Evolutionary conservation across 2,113 vertebrate genomes (phyloP).

Genomic region (Tragelaphus imberbis): DNA sequence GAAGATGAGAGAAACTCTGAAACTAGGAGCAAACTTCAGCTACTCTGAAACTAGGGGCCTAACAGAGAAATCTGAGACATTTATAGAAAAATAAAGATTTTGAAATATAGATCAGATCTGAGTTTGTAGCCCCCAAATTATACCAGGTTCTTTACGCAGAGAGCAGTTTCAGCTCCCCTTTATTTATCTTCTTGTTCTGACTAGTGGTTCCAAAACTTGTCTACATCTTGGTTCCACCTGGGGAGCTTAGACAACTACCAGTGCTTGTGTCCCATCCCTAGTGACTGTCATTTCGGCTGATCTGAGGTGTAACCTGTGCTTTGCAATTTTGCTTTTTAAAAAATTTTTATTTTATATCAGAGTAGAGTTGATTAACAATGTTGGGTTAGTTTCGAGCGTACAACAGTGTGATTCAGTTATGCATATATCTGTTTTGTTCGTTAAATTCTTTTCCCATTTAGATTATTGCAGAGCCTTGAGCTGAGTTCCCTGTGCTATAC

Average conservation of each 20-base stretch:
- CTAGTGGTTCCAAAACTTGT: not conserved
- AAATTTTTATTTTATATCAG: no score
- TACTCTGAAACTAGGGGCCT: not conserved
- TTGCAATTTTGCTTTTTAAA: not conserved
- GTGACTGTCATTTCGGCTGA: not conserved
- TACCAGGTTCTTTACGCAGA: not conserved
- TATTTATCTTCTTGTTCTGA: conserved; percentile 7
- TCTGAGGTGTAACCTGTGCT: not conserved
- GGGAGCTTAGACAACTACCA: not conserved
- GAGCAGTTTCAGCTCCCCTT: conserved; percentile 1
- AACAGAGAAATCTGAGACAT: not conserved
- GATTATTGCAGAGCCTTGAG: no score
- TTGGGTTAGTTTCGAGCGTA: no score
- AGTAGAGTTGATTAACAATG: no score
- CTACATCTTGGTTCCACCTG: not conserved
- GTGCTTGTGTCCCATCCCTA: not conserved
- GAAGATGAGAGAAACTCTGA: not conserved
- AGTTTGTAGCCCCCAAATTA: not conserved
- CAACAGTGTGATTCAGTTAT: no score
- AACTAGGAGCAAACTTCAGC: not conserved
- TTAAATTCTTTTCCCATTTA: no score
- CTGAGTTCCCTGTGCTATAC: no score
- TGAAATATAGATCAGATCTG: not conserved
- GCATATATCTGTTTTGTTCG: no score
- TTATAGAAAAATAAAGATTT: not conserved